A percentile compares a stretch with the other conserved stretches of the same genome.
Evolutionary conservation across 1,140 invertebrate species (phyloP).

Genomic region (Sinonovacula constricta): DNA sequence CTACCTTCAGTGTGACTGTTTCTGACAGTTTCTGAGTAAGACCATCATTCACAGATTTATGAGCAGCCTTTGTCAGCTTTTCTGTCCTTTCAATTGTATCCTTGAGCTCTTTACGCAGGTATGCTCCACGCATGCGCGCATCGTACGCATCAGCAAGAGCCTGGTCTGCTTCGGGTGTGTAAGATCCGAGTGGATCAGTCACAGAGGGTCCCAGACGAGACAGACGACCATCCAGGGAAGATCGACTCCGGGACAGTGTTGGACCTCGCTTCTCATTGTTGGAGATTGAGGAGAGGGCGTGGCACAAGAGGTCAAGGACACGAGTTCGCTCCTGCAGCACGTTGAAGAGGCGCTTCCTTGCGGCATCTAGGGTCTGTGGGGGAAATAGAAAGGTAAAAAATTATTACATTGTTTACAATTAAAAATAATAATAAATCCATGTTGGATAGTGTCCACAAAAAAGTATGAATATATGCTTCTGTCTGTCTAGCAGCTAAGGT

Average conservation of each 20-base stretch:
- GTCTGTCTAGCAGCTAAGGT: no score
- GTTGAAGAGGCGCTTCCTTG: conserved; percentile 70
- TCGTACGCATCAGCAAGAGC: conserved; percentile 72
- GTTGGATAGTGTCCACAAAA: no score
- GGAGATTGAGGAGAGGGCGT: conserved; percentile 65
- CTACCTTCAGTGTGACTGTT: conserved; percentile 75
- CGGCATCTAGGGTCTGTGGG: conserved; percentile 70
- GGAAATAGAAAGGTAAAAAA: neutral
- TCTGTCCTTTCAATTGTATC: conserved; percentile 71
- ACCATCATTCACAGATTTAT: conserved; percentile 77
- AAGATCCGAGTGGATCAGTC: conserved; percentile 74
- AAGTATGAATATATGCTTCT: no score
- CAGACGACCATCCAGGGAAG: conserved; percentile 58
- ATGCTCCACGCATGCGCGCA: conserved; percentile 65
- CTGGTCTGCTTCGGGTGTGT: conserved; percentile 75
- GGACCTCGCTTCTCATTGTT: conserved; percentile 48
- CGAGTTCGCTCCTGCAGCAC: conserved; percentile 74
- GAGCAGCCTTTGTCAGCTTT: conserved; percentile 72
- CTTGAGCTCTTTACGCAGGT: conserved; percentile 68
- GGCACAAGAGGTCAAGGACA: conserved; percentile 76
- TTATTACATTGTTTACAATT: no score
- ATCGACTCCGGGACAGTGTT: conserved; percentile 46
- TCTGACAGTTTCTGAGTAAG: conserved; percentile 75
- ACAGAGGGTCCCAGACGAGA: conserved; percentile 53
- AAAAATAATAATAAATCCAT: no score